A percentile compares a stretch with the other conserved stretches of the same genome.
These are phyloP conservation scores for Trialeurodes vaporariorum DNA, from an alignment of 1,140 invertebrate genomes.

Conservation along the genomic window DNA sequence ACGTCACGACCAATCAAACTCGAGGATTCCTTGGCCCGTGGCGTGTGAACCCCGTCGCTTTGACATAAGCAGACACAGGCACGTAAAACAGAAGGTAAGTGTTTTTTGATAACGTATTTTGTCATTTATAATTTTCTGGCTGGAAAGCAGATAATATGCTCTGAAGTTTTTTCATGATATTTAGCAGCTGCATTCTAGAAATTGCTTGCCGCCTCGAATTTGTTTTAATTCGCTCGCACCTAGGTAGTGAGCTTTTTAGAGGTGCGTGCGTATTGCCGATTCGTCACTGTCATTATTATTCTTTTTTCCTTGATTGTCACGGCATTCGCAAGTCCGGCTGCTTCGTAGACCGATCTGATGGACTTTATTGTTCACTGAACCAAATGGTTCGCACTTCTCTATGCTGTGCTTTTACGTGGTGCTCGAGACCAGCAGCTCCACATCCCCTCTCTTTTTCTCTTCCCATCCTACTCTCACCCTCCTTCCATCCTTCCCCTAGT, in stretches of 20 bases:
- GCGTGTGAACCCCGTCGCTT: neutral
- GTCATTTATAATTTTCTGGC: neutral
- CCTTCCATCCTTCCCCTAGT: neutral
- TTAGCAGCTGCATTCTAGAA: too few species aligned
- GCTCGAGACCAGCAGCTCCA: neutral
- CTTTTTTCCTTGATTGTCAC: too few species aligned
- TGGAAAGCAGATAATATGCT: neutral
- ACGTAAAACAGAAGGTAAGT: neutral
- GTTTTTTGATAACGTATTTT: neutral
- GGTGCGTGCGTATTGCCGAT: too few species aligned
- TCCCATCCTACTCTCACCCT: neutral
- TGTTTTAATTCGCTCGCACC: too few species aligned
- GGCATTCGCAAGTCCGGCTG: too few species aligned
- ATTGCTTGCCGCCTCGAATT: too few species aligned
- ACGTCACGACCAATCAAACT: neutral
- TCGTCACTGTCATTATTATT: too few species aligned
- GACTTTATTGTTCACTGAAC: too few species aligned
- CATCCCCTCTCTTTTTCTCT: neutral
- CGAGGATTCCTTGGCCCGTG: neutral
- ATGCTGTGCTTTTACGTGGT: neutral
- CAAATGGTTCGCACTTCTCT: too few species aligned
- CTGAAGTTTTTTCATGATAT: too few species aligned
- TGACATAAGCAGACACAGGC: neutral
- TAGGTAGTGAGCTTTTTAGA: too few species aligned
- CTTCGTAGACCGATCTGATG: too few species aligned